Base-by-base conservation (phyloP, 1,140 invertebrate genomes). In the Luehdorfia chinensis region DNA sequence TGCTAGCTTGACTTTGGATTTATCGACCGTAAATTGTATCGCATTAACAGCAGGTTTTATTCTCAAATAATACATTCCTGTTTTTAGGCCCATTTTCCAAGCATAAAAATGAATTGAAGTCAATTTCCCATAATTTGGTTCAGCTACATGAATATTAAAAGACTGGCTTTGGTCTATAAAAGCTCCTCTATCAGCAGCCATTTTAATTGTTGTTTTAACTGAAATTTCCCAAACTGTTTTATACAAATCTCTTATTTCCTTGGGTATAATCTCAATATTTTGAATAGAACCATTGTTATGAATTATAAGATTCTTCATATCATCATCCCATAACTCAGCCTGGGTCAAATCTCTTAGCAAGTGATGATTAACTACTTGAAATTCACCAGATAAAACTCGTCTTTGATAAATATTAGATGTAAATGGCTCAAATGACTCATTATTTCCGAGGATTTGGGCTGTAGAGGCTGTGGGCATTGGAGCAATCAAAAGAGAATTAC, bases 401-500 rank as follows among this genome's bases (percentile, higher is more conserved):
- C 98, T 89, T 13, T 93, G 93, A 72, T 99, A 99, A 57, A 99
- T 96, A 73, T 99, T 99, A 9, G 94, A 98, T 0, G 97, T 99
- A 75, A 98, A 99, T 0, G 98, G 96, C 86, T 99, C 98, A 72
- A 99, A 96, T 0, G 96, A 96, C 86, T 99, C 98, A 84, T 99
- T 99, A 69, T 99, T 99, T 7, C 98, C 98, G 18, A 99, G 90
- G 72, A 99, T 99, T 88, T 99, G 98, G 3, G 98, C 98, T 0
- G 98, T 99, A 1, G 97, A 99, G 7, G 98, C 98, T 7, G 98
- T 99, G 1, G 98, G 98, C 98, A 99, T 99, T 0, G 98, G 97
- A 0, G 98, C 97, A 33, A 99, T 59, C 1, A 99, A 87, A 4
- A 99, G 87, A 8, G 96, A 98, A 89, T 99, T 99, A 33, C 98